Evolutionary conservation across 1,140 invertebrate genomes (phyloP).

Genomic region (Polypedilum vanderplanki): DNA sequence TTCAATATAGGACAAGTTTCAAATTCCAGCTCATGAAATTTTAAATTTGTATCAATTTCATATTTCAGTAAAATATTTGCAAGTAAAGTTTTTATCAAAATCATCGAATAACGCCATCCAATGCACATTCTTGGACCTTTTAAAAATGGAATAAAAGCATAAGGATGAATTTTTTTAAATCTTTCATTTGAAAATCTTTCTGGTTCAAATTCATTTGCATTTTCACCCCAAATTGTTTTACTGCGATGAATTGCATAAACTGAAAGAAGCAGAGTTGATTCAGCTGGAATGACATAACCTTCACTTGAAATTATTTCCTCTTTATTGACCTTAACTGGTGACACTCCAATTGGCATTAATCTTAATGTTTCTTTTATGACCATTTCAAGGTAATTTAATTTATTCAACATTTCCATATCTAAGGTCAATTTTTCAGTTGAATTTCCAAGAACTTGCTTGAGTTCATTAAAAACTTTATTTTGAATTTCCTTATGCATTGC

Average conservation of each 20-base stretch:
- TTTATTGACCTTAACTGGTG: conserved; percentile 28
- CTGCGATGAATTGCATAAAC: conserved; percentile 38
- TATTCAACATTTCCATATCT: conserved; percentile 46
- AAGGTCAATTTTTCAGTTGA: conserved; percentile 41
- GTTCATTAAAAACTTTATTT: conserved; percentile 52
- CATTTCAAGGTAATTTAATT: conserved; percentile 57
- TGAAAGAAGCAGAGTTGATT: conserved; percentile 34
- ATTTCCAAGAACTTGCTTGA: conserved; percentile 50
- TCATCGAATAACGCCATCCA: conserved; percentile 38
- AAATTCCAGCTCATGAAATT: not conserved
- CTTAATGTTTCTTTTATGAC: conserved; percentile 57
- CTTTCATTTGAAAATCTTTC: conserved; percentile 39
- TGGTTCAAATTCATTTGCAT: conserved; percentile 39
- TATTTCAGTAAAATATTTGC: conserved; percentile 21
- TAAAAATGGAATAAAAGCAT: conserved; percentile 40
- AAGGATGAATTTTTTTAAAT: conserved; percentile 36
- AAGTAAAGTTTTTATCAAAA: conserved; percentile 40
- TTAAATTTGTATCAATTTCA: not conserved
- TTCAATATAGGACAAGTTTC: not conserved
- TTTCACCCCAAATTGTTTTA: conserved; percentile 37
- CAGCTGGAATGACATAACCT: conserved; percentile 36
- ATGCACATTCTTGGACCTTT: conserved; percentile 41
- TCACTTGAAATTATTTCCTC: conserved; percentile 33
- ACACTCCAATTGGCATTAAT: conserved; percentile 36
- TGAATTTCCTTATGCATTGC: conserved; percentile 45